Base-by-base conservation (phyloP, 2,113 vertebrate genomes). In the Ahaetulla prasina region DNA sequence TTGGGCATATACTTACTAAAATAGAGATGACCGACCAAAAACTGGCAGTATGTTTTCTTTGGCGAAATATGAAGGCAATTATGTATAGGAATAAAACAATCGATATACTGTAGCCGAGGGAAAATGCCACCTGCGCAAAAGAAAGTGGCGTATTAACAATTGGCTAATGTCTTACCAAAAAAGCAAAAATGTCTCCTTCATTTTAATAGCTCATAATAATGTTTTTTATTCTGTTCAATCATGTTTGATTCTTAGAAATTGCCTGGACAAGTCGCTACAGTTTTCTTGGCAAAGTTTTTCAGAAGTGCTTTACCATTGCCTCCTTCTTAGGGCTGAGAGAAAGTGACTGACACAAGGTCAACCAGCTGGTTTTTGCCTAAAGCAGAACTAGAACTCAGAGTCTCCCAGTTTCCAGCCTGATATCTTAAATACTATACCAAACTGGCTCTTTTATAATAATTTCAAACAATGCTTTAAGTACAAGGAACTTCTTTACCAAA, bases 41-140 rank as follows among this genome's bases (percentile, higher is more conserved):
- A 94, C 98, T 98, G 39, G 97, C 97, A 97, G 98, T 98, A 96
- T 97, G 98, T 86, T 98, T 97, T 85, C 97, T 97, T 53, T 52
- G 96, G 18, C 96, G 92, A 23, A 98, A 98, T 47, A 93, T 95
- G 85, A 98, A 98, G 4, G 98, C 98, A 54, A 98, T 95, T 20
- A 98, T 95, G 25, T 99, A 99, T 0, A 98, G 90, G 14, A 98
- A 97, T 94, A 99, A 97, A 54, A 98, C 94, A 50, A 98, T 95
- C 85, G 98, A 98, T 0, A 96, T 95, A 23, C 98, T 97, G 1
- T 98, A 99, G 91, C 98, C 98, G 0, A 97, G 50, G 3, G 95
- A 23, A 43, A 98, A 98, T 84, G 97, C 30, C 30, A 98, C 94
- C 98, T 99, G 47, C 35, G 45, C 43, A 89, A 30, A 91, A 55